Evolutionary conservation across 2,113 vertebrate genomes (phyloP), one percentile per base, ranked within the genome.

Genomic region (human (Homo sapiens)): DNA sequence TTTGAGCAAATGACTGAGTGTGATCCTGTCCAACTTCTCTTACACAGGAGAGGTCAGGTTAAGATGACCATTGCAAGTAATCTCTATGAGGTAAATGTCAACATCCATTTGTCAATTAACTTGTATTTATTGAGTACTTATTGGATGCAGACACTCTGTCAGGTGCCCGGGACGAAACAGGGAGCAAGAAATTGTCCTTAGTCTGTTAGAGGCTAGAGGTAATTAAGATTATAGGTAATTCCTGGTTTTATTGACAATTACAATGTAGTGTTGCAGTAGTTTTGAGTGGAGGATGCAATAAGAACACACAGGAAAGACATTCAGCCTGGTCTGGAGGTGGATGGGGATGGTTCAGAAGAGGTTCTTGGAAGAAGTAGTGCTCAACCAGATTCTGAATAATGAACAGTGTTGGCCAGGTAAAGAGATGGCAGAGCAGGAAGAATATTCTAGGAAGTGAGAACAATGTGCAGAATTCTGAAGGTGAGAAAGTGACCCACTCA

Each of bases 191-290:
- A 50, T 66, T 79, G 8, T 92, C 64, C 55, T 70, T 89, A 89
- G n/a, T 43, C 43, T n/a, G 59, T 35, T 78, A 35, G 9, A 5
- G 25, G 3, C n/a, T 27, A 79, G 12, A 76, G 11, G 8, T 84
- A 40, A 95, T 93, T 95, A 72, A 61, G 87, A 83, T 89, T 43
- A 64, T 2, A 92, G 35, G n/a, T 55, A 83, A 79, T 89, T 79
- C 20, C 13, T 94, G 35, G 13, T 72, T 93, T 93, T 93, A 52
- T 94, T 25, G 45, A 43, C 27, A 73, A n/a, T 88, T 85, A 48
- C 5, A 57, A 14, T 66, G 10, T 80, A 66, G 50, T 87, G 14
- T 30, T 86, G 20, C 20, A 43, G 12, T 43, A 13, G 30, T 64
- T 79, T 90, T 96, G 75, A 45, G 40, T 35, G 61, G 59, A 59